Percentiles rank a stretch among this genome's conserved stretches.
Conservation (phyloP, 2,113 vertebrate genomes). For the Sphaerodactylus townsendi region DNA sequence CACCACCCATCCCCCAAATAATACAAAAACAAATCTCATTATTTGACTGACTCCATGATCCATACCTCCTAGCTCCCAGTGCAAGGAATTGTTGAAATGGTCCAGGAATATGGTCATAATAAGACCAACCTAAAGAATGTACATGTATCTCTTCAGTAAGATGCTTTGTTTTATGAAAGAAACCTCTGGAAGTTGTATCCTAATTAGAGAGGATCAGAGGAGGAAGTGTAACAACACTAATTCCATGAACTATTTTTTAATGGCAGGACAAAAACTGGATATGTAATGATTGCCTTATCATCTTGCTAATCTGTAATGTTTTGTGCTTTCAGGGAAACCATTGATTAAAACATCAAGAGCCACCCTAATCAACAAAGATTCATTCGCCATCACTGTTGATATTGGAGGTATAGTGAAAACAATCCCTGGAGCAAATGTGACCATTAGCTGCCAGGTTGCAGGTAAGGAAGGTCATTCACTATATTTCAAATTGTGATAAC, state of each 20-base stretch:
- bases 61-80: too few relatives aligned
- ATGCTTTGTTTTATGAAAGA: neutral
- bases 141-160: neutral
- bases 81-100: neutral
- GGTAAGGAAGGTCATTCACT: constrained; percentile 66
- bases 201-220: neutral
- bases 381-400: constrained; percentile 64
- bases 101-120: neutral
- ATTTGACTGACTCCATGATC: too few relatives aligned
- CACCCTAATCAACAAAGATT: constrained; percentile 71
- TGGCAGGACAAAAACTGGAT: neutral
- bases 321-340: constrained; percentile 77
- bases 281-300: neutral
- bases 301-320: constrained; percentile 28
- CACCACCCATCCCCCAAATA: too few relatives aligned
- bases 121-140: neutral
- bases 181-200: neutral
- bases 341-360: constrained; percentile 75
- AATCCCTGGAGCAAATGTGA: constrained; percentile 73
- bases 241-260: neutral
- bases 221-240: neutral
- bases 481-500: rapidly evolving
- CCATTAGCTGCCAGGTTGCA: constrained; percentile 80
- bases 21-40: too few relatives aligned
- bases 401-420: constrained; percentile 78